Base-by-base conservation (phyloP, 2,888 invertebrate species). In the Malthinus seriepunctatus region DNA sequence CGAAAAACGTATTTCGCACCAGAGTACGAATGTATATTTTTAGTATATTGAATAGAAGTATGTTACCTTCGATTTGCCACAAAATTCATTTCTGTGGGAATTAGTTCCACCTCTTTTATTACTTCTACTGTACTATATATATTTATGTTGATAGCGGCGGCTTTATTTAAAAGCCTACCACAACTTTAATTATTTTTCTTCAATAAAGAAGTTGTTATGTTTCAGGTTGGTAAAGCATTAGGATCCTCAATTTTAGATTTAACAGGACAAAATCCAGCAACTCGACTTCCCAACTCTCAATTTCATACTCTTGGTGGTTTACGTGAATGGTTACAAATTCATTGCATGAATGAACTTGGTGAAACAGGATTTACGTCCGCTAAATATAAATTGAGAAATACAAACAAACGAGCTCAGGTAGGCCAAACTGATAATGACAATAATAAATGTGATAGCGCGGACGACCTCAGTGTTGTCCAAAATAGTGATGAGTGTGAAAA, bases 241-340 rank as follows among this genome's bases (percentile, higher is more conserved):
- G 91, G 92, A 56, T 87, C 91, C 38, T 92, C 94, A 0, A 89
- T 94, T 65, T 79, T 95, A 67, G 95, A 95, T 79, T 81, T 93
- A 74, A 88, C 88, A 8, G 89, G 88, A 49, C 85, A 84, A 62
- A 93, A 94, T 78, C 93, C 93, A 31, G 88, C 88, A 79, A 90
- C 91, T 49, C 86, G 93, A 62, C 78, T 94, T 63, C 87, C 88
- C n/a, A 85, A 88, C 76, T 91, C 93, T 9, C 92, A 90, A 74
- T 91, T 88, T 79, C 88, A 88, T 73, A 86, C 84, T 57, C 76
- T 92, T 61, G 77, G 82, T 62, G 88, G 90, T 55, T 78, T 90
- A 46, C 80, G 86, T 47, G 88, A 88, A 31, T 87, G 86, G 83
- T 78, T 88, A 62, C 79, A 84, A 34, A 62, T 68, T 15, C 71